A percentile compares a stretch with the other conserved stretches of the same genome.
These are phyloP conservation scores for Reinhardtius hippoglossoides DNA, from an alignment of 2,113 vertebrate genomes.

Conservation along the genomic window DNA sequence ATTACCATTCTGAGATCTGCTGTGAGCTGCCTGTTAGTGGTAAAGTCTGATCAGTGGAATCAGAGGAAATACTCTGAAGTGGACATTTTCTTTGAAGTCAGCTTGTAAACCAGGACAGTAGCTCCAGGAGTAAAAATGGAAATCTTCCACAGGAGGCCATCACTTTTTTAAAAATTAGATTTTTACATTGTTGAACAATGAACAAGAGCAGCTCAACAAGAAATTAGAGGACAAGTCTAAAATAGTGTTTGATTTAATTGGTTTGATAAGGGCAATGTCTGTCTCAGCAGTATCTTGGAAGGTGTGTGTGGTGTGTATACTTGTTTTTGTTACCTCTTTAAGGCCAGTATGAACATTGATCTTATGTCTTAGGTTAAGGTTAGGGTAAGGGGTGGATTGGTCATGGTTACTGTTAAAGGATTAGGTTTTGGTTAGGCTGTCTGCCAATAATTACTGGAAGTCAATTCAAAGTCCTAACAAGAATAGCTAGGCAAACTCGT, in stretches of 20 bases:
- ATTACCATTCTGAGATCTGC: neutral
- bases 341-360: no score
- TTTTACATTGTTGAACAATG: neutral
- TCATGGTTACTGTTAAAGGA: no score
- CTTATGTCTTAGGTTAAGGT: no score
- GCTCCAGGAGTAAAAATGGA: neutral
- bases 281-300: neutral
- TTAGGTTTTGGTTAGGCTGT: no score
- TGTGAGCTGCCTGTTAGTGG: neutral
- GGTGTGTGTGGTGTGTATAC: neutral
- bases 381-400: neutral
- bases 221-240: neutral
- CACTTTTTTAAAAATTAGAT: neutral
- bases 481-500: no score
- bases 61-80: neutral
- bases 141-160: neutral
- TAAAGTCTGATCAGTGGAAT: neutral
- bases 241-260: slow-evolving; percentile 13
- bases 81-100: neutral
- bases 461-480: no score
- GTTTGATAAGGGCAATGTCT: neutral
- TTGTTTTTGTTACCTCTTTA: neutral
- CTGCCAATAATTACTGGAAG: no score
- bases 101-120: neutral
- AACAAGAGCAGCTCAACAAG: neutral